Evolutionary conservation across 2,888 invertebrate species (phyloP).

Genomic region (Leucophenga maculata): DNA sequence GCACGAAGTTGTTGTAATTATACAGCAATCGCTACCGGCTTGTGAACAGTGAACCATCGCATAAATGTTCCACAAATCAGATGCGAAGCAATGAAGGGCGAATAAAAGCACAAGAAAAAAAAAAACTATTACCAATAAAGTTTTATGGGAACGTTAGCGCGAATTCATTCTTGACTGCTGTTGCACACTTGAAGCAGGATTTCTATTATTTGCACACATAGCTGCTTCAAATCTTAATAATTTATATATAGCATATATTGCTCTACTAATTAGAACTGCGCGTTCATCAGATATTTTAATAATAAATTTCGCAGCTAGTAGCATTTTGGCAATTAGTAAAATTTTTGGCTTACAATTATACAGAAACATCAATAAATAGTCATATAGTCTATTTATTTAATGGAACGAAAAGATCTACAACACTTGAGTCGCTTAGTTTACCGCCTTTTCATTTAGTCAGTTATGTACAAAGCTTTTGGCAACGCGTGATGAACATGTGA

Average conservation of each 20-base stretch:
- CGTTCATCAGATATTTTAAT: background rate
- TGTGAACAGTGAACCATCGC: background rate
- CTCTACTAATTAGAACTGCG: background rate
- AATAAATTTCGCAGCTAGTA: background rate
- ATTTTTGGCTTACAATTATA: background rate
- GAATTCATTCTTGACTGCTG: background rate
- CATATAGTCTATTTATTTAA: too few relatives aligned
- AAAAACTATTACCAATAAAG: slow-evolving; percentile 13
- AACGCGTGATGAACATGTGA: slow-evolving; percentile 21
- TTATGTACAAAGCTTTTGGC: slow-evolving; percentile 1
- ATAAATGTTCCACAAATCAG: too few relatives aligned
- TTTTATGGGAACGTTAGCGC: slow-evolving; percentile 21
- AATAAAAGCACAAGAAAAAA: slow-evolving; percentile 1
- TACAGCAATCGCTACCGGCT: slow-evolving; percentile 7
- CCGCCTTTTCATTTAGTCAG: background rate
- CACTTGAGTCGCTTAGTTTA: background rate
- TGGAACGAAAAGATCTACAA: too few relatives aligned
- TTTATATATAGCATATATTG: too few relatives aligned
- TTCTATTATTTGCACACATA: too few relatives aligned
- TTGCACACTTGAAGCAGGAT: too few relatives aligned
- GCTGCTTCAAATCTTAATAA: too few relatives aligned
- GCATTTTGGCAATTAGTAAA: background rate
- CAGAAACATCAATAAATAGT: background rate
- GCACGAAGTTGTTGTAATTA: slow-evolving; percentile 12
- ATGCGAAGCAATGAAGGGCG: background rate